Evolutionary conservation across 2,888 invertebrate species (phyloP).

Genomic region (Neoascia interrupta): DNA sequence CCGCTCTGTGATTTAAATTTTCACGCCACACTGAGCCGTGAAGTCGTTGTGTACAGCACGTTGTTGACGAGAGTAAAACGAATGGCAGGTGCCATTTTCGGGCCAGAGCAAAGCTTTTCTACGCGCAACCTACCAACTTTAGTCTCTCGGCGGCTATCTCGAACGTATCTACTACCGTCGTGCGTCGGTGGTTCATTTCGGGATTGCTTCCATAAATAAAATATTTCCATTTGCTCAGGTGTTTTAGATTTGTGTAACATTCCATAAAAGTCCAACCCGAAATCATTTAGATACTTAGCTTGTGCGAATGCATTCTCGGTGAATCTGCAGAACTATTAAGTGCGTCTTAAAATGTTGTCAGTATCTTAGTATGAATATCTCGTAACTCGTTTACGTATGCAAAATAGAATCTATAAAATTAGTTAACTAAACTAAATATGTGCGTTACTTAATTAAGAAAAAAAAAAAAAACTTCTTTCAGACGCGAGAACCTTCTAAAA

Average conservation of each 20-base stretch:
- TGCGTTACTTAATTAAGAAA: no score
- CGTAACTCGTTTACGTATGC: constrained; percentile 20
- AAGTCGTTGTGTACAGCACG: not conserved
- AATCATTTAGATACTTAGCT: no score
- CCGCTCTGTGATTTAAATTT: not conserved
- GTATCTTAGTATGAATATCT: constrained; percentile 27
- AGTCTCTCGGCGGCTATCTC: constrained; percentile 41
- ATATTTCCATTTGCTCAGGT: no score
- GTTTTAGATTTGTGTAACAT: not conserved
- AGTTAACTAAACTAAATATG: constrained; percentile 15
- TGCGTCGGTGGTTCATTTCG: not conserved
- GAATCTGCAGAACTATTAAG: not conserved
- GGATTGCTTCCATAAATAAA: no score
- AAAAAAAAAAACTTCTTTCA: no score
- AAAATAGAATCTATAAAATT: constrained; percentile 15
- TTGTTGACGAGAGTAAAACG: not conserved
- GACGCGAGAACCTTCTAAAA: constrained; percentile 76
- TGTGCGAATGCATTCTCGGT: not conserved
- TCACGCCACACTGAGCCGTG: constrained; percentile 18
- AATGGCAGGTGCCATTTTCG: not conserved
- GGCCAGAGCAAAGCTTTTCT: constrained; percentile 28
- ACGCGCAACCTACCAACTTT: constrained; percentile 35
- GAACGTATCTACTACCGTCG: not conserved
- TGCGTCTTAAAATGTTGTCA: constrained; percentile 50
- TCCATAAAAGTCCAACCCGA: no score